Evolutionary conservation across 1,140 invertebrate genomes (phyloP).

Genomic region (Scaptomyza graminum): DNA sequence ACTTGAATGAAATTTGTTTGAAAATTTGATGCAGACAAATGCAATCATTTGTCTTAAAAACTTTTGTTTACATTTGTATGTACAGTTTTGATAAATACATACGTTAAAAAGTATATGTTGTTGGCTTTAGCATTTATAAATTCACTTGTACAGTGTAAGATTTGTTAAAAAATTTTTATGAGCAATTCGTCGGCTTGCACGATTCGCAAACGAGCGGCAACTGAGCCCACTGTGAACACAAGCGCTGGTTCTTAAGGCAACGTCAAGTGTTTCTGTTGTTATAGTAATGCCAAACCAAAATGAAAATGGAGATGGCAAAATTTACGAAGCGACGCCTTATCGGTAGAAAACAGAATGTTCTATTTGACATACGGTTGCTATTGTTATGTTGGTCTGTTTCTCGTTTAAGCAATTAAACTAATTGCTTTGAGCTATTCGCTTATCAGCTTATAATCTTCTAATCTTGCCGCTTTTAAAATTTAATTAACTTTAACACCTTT

Average conservation of each 20-base stretch:
- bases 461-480: no score
- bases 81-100: no score
- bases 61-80: no score
- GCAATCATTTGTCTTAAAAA: no score
- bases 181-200: slow-evolving; percentile 2
- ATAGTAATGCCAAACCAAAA: slow-evolving; percentile 2
- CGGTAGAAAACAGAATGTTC: slow-evolving; percentile 19
- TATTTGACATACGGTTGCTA: slow-evolving; percentile 10
- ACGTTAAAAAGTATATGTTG: no score
- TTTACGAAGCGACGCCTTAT: slow-evolving; percentile 5
- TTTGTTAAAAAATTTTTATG: not conserved
- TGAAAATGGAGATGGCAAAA: slow-evolving; percentile 17
- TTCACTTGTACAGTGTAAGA: not conserved
- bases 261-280: slow-evolving; percentile 2
- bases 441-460: not conserved
- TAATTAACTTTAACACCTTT: no score
- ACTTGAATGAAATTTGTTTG: no score
- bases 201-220: slow-evolving; percentile 12
- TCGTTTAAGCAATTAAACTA: slow-evolving; percentile 10
- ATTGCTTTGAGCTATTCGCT: slow-evolving; percentile 6
- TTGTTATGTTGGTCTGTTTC: not conserved
- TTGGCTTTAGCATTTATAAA: not conserved
- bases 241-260: slow-evolving; percentile 17
- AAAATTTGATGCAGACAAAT: no score
- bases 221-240: slow-evolving; percentile 10